Percentiles rank a stretch among this genome's conserved stretches.
Evolutionary conservation across 2,888 invertebrate species (phyloP).

Genomic region (Panzeria rudis): DNA sequence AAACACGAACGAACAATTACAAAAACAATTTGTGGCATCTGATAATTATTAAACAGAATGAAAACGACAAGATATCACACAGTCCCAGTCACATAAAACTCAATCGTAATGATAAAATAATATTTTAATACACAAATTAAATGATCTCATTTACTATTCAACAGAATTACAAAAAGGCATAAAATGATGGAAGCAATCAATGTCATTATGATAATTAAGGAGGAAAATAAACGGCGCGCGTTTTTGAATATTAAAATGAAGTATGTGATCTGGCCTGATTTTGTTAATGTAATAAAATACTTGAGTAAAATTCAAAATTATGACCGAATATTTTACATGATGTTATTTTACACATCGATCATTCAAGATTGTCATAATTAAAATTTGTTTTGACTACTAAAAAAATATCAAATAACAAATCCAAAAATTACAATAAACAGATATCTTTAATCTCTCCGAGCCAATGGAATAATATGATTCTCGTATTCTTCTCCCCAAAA

Average conservation of each 20-base stretch:
- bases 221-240: not conserved
- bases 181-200: not conserved
- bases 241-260: not conserved
- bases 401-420: too few species aligned
- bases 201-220: constrained; percentile 21
- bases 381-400: too few species aligned
- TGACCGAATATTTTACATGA: too few species aligned
- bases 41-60: constrained; percentile 26
- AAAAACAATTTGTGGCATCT: not conserved
- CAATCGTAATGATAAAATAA: constrained; percentile 26
- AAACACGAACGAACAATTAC: not conserved
- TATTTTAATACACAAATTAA: constrained; percentile 28
- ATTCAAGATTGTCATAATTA: too few species aligned
- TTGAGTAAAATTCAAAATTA: too few species aligned
- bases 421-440: too few species aligned
- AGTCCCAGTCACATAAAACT: not conserved
- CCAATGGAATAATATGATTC: too few species aligned
- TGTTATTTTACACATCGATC: too few species aligned
- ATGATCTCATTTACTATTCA: constrained; percentile 34
- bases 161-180: not conserved
- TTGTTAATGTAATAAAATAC: too few species aligned
- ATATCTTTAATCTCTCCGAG: too few species aligned
- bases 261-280: too few species aligned
- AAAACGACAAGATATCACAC: constrained; percentile 9
- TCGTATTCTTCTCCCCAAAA: too few species aligned